phyloP scores from a whole-genome alignment of 2,888 invertebrate genomes.

The Balanococcus diminutus region DNA sequence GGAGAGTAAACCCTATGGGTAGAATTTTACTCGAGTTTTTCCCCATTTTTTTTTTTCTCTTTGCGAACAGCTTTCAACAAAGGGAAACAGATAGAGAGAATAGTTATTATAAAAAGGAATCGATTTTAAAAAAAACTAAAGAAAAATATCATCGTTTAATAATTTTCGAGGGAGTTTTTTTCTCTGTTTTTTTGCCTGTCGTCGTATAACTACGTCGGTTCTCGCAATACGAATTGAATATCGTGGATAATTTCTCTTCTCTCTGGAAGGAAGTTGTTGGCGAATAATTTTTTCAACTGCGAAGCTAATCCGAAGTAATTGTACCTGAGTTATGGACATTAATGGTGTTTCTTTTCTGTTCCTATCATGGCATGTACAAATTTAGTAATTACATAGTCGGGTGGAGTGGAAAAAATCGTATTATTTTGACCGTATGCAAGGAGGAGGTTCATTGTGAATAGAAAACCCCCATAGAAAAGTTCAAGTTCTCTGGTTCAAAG shows the following conservation, averaged over 20 bases:
- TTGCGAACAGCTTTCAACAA: neutral
- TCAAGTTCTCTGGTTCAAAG: no score
- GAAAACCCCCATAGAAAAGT: no score
- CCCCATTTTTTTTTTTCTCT: neutral
- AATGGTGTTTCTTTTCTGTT: neutral
- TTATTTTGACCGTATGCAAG: no score
- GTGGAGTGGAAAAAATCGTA: no score
- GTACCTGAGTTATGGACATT: neutral
- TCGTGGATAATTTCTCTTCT: conserved; percentile 8
- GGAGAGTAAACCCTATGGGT: conserved; percentile 27
- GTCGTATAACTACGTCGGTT: conserved; percentile 6
- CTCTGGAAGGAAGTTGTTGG: neutral
- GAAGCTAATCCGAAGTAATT: conserved; percentile 3
- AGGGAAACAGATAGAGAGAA: conserved; percentile 20
- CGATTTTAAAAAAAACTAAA: neutral
- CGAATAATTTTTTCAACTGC: neutral
- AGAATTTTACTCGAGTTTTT: neutral
- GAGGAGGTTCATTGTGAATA: no score
- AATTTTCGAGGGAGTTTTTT: neutral
- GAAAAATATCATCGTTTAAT: conserved; percentile 37
- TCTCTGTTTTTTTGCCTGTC: neutral
- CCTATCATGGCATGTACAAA: no score
- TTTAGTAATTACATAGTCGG: no score
- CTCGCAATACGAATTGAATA: conserved; percentile 6
- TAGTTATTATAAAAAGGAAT: neutral